A percentile compares a stretch with the other conserved stretches of the same genome.
phyloP scores from a whole-genome alignment of 1,140 invertebrate species.

The Atopsyche davidsoni region DNA sequence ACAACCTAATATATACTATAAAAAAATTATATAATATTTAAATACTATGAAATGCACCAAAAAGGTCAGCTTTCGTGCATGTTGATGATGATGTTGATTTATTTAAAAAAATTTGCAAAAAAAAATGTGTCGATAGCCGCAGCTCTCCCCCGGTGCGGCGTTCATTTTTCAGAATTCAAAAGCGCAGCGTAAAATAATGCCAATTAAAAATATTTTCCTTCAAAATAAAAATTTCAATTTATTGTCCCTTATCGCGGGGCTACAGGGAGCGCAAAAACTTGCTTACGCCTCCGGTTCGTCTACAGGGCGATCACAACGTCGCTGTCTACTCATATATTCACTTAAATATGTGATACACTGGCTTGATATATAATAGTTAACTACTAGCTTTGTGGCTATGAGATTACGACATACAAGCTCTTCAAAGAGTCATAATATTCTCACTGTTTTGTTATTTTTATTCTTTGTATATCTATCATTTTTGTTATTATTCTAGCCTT shows the following conservation, averaged over 20 bases:
- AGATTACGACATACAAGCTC: neutral
- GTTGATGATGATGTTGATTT: no score
- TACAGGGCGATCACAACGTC: no score
- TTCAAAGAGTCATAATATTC: neutral
- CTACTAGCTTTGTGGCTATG: neutral
- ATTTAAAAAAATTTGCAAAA: no score
- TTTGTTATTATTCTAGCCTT: no score
- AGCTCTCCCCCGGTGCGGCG: no score
- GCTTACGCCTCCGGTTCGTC: neutral
- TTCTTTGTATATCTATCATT: no score
- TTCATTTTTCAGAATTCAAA: slow-evolving; percentile 8
- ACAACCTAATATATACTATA: no score
- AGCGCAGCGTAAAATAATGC: slow-evolving; percentile 27
- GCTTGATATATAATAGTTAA: neutral
- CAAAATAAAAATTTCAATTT: slow-evolving; percentile 26
- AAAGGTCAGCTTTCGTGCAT: no score
- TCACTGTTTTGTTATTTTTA: no score
- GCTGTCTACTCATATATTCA: neutral
- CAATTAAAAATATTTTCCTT: slow-evolving; percentile 28
- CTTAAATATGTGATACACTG: neutral
- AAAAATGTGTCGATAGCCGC: no score
- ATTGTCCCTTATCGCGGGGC: slow-evolving; percentile 17
- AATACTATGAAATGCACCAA: no score
- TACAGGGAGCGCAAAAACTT: slow-evolving; percentile 10
- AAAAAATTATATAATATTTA: no score